Base-by-base conservation (phyloP, 2,888 invertebrate genomes). In the Apocheima hispidaria region DNA sequence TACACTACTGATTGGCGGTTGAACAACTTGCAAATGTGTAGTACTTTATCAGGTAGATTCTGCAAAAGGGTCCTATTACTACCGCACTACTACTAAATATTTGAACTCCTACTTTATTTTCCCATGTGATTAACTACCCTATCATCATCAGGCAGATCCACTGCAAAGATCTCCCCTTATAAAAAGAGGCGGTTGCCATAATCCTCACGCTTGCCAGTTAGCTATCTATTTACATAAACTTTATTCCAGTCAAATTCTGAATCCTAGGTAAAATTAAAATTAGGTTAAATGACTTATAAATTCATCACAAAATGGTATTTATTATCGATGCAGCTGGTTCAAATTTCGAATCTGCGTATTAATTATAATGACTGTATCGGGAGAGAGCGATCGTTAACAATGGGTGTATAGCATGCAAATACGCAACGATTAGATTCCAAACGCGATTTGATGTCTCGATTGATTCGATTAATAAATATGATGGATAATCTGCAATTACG, bases 401-500 rank as follows among this genome's bases (percentile, higher is more conserved):
- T 61, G 53, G 60, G 30, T 58, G 58, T 60, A 60, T 66, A 69
- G 69, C 66, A 69, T 69, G 69, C 68, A 73, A 71, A 73, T 68
- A 75, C 65, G 56, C 56, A 63, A 66, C 64, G 69, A 76, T 78
- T 77, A 79, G 72, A 72, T 71, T 65, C 59, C 66, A 69, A 71
- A 70, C 66, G 64, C 77, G 73, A 77, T 77, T 74, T 72, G 77
- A 75, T 70, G 68, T 62, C 59, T 59, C 68, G 70, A 76, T 77
- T 76, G 74, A 78, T 81, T 74, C 63, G 61, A 68, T 73, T 73
- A 71, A 78, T 78, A 75, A 78, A 77, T 79, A 73, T 77, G 71
- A 77, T 62, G 67, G 77, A 81, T 81, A 78, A 76, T 76, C 73
- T 63, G 69, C 71, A 80, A 81, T 81, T 79, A 80, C 60, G 62